Conservation (phyloP, 1,140 invertebrate genomes). For the Brachystomella parvula region DNA sequence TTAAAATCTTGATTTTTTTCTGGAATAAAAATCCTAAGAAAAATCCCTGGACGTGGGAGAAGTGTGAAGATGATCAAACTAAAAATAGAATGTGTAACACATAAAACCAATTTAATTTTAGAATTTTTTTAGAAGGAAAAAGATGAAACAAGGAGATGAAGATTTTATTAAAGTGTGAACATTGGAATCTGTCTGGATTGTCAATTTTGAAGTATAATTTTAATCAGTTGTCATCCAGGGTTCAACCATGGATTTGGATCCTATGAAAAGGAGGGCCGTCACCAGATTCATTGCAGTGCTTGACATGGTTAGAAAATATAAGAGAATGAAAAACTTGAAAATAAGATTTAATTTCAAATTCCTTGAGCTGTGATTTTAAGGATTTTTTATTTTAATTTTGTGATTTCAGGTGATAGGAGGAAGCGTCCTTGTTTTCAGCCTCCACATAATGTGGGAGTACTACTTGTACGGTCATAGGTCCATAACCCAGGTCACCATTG, state of each 20-base stretch:
- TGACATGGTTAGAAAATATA: slow-evolving; percentile 7
- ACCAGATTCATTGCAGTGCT: background rate
- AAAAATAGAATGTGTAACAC: too few species aligned
- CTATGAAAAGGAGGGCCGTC: slow-evolving; percentile 1
- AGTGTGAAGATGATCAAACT: too few species aligned
- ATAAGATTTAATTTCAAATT: too few species aligned
- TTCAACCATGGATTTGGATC: slow-evolving; percentile 14
- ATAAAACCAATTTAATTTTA: background rate
- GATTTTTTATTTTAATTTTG: background rate
- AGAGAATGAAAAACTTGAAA: background rate
- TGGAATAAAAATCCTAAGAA: too few species aligned
- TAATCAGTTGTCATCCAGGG: too few species aligned
- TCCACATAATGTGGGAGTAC: slow-evolving; percentile 13
- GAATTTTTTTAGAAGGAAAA: background rate
- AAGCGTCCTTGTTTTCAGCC: background rate
- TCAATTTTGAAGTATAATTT: too few species aligned
- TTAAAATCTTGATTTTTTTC: too few species aligned
- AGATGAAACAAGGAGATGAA: background rate
- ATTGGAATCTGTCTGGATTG: background rate
- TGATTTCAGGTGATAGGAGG: background rate
- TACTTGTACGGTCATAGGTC: background rate
- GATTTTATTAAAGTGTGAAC: background rate
- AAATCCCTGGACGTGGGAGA: too few species aligned
- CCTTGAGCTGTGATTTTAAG: too few species aligned
- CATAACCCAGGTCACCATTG: background rate